Evolutionary conservation across 2,888 invertebrate genomes (phyloP).

Genomic region (Petrolisthes manimaculis): DNA sequence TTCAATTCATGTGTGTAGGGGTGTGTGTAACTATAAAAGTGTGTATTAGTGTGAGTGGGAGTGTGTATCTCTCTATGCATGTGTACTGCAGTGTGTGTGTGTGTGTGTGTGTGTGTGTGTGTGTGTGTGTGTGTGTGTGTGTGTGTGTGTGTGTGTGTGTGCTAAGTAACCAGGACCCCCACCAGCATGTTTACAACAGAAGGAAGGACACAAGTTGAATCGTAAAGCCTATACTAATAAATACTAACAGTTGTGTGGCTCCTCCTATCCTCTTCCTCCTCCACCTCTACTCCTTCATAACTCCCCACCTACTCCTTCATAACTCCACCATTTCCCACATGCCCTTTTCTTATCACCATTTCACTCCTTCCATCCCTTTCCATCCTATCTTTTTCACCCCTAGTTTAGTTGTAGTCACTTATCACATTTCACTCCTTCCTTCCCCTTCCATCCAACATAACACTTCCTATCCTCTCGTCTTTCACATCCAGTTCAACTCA

Average conservation of each 20-base stretch:
- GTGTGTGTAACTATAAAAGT: background rate
- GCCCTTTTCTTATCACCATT: background rate
- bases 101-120: constrained; percentile 18
- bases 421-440: background rate
- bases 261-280: too few species aligned
- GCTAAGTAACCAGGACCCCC: background rate
- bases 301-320: too few species aligned
- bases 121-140: background rate
- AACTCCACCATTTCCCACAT: background rate
- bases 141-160: background rate
- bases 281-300: too few species aligned
- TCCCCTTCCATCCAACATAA: background rate
- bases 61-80: background rate
- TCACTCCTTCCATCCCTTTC: background rate
- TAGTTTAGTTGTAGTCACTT: background rate
- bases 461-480: background rate
- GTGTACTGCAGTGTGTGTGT: background rate
- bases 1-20: background rate
- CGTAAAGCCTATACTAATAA: too few species aligned
- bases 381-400: background rate
- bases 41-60: background rate
- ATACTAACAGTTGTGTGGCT: too few species aligned
- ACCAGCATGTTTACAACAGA: background rate
- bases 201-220: too few species aligned
- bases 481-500: too few species aligned